Base-by-base conservation (phyloP, 2,888 invertebrate species). In the Acrocyrtus sp. region DNA sequence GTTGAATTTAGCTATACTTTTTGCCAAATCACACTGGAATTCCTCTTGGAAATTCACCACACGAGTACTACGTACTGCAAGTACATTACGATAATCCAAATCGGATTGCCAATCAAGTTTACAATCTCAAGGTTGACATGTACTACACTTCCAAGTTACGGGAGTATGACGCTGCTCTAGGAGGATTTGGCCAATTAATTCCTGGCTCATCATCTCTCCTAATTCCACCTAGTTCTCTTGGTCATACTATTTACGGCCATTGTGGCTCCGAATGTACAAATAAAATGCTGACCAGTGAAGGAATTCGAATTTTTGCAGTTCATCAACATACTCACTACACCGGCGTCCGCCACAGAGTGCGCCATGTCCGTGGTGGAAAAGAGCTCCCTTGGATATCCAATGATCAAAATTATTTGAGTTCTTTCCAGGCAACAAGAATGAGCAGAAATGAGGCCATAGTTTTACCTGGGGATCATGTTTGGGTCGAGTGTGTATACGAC, bases 21-120 rank as follows among this genome's bases (percentile, higher is more conserved):
- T 67, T 73, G 26, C 73, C 67, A n/a, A 61, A 73, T 12, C 43
- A 63, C 6, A 29, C 61, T 29, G 73, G 73, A n/a, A 50, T 67
- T n/a, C 62, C 67, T 1, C 22, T 73, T 6, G 68, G 68, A 17
- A 43, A 27, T 48, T 50, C 53, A 5, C 27, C 39, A 29, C n/a
- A 63, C 24, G 68, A 68, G 34, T 73, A 63, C 27, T 58, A 27
- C 5, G 22, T 73, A 24, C 34, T 73, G n/a, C 67, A 73, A 58
- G 47, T 73, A 17, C 67, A 67, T 19, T 68, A 73, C 21, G 45
- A 62, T 27, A 73, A 73, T 53, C 73, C 73, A 0, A 51, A 43
- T 10, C 58, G 34, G 39, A 50, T 22, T 51, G 56, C 24, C 10
- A 19, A 24, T n/a, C 54, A 29, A 12, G 41, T 54, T 29, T 39